phyloP scores from a whole-genome alignment of 2,113 vertebrate genomes.

The Nymphicus hollandicus region DNA sequence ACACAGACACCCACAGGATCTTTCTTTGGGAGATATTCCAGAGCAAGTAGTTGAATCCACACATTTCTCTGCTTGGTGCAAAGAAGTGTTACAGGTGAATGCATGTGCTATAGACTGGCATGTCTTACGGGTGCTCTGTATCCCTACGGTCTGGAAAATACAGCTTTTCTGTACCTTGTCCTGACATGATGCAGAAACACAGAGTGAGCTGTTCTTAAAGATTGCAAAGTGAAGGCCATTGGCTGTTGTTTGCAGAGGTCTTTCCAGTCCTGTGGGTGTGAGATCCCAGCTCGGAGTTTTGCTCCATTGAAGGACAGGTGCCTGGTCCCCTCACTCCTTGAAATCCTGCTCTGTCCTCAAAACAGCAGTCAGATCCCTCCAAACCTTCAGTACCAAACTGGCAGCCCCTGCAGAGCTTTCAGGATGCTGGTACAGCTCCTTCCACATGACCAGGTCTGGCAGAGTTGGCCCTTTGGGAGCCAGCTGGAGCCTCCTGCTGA shows the following conservation, averaged over 20 bases:
- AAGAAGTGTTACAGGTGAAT: background rate
- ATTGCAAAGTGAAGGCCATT: background rate
- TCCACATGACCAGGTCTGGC: background rate
- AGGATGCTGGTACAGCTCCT: background rate
- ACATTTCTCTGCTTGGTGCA: background rate
- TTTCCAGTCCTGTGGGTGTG: background rate
- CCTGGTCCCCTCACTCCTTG: background rate
- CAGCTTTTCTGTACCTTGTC: background rate
- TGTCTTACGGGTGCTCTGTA: background rate
- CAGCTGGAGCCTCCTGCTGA: background rate
- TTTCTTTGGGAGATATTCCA: background rate
- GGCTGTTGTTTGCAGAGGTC: background rate
- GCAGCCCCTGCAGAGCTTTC: background rate
- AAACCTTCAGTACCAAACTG: background rate
- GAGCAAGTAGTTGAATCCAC: background rate
- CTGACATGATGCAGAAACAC: background rate
- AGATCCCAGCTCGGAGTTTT: background rate
- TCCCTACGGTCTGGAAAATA: background rate
- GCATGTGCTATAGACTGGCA: background rate
- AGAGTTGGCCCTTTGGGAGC: background rate
- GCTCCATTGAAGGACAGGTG: background rate
- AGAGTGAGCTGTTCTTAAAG: background rate
- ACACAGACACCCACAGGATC: fast-evolving
- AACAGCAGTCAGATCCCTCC: background rate
- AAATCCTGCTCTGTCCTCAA: background rate